Percentiles rank a stretch among this genome's conserved stretches.
These are phyloP conservation scores for Lemur catta DNA, from an alignment of 2,797 vertebrate genomes.

Conservation along the genomic window DNA sequence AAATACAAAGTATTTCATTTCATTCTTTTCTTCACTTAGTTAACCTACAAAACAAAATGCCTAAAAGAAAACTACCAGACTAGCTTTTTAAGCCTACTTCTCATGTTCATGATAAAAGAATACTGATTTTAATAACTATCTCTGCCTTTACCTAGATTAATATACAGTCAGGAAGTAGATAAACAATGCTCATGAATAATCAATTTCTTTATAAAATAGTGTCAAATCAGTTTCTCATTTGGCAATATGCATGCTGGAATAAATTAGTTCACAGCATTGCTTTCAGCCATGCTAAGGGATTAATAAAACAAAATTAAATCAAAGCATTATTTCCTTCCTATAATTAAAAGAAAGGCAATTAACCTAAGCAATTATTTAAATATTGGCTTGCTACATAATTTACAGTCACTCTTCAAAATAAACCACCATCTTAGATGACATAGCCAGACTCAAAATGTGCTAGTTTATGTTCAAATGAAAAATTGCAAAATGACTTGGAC, in stretches of 20 bases:
- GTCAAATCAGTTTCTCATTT: conserved; percentile 33
- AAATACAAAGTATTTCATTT: neutral
- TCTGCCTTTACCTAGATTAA: conserved; percentile 8
- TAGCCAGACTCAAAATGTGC: neutral
- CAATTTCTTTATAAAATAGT: neutral
- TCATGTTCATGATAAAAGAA: neutral
- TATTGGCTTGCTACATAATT: neutral
- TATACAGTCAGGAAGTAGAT: neutral
- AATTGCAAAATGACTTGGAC: neutral
- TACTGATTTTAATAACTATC: conserved; percentile 12
- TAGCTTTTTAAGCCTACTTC: neutral
- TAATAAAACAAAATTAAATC: conserved; percentile 60
- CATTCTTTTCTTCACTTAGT: neutral
- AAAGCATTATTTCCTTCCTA: conserved; percentile 46
- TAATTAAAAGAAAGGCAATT: conserved; percentile 69
- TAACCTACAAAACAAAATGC: conserved; percentile 1
- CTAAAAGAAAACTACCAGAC: conserved; percentile 2
- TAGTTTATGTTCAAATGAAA: neutral
- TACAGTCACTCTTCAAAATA: conserved; percentile 51
- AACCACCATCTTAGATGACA: neutral
- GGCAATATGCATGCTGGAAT: neutral
- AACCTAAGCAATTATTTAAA: conserved; percentile 59
- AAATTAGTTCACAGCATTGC: conserved; percentile 35
- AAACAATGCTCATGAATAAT: neutral
- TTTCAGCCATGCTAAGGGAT: conserved; percentile 23